Evolutionary conservation across 64 coral and sea anemone genomes (phyloP).

Genomic region (Astreopora myriophthalma): DNA sequence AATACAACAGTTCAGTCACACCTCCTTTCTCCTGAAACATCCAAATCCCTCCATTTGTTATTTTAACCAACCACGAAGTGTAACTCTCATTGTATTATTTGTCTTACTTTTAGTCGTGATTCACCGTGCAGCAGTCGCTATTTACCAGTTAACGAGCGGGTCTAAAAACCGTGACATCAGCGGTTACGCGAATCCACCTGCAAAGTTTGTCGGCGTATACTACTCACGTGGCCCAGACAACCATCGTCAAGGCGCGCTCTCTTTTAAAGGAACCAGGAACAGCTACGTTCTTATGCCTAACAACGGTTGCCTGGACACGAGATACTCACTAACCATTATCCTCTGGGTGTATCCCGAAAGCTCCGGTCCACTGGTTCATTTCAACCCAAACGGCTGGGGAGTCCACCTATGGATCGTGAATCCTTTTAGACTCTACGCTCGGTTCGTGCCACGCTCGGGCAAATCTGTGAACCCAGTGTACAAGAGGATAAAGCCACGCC

Average conservation of each 20-base stretch:
- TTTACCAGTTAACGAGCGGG: constrained; percentile 20
- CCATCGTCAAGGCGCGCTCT: constrained; percentile 24
- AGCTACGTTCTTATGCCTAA: constrained; percentile 73
- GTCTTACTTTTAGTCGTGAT: constrained; percentile 21
- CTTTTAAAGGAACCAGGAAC: constrained; percentile 38
- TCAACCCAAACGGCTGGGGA: constrained; percentile 40
- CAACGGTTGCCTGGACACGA: constrained; percentile 36
- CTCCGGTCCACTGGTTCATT: constrained; percentile 35
- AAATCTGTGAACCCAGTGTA: background rate
- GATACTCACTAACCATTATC: constrained; percentile 29
- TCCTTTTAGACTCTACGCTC: constrained; percentile 34
- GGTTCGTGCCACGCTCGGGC: background rate
- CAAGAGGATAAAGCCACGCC: background rate
- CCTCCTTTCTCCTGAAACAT: no score
- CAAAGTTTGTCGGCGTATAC: constrained; percentile 21
- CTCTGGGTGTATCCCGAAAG: constrained; percentile 38
- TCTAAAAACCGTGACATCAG: constrained; percentile 48
- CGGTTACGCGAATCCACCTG: constrained; percentile 21
- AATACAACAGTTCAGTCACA: no score
- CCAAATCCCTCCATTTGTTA: no score
- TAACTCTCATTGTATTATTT: background rate
- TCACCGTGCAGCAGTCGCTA: constrained; percentile 34
- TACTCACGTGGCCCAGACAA: constrained; percentile 54
- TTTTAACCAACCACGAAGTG: no score
- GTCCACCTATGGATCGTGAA: constrained; percentile 30